Conservation (phyloP, 2,888 invertebrate genomes). For the Drosophila recens region DNA sequence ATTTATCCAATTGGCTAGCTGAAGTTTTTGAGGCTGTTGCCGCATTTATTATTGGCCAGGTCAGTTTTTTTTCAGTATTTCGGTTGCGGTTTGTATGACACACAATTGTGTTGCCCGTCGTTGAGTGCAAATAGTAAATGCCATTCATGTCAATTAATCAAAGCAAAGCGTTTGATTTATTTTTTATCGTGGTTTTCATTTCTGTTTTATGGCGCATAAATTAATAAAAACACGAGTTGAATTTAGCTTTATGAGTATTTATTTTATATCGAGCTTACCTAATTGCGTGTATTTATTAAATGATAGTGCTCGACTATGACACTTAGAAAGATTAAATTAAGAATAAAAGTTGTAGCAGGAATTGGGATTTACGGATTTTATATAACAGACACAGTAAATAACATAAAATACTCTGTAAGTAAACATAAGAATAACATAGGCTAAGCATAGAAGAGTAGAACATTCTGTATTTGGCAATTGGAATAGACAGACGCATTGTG, state of each 20-base stretch:
- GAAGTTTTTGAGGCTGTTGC: neutral
- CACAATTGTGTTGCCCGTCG: constrained; percentile 27
- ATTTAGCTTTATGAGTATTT: neutral
- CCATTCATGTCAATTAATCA: constrained; percentile 48
- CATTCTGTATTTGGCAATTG: no score
- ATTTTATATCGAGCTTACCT: neutral
- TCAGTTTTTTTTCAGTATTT: constrained; percentile 36
- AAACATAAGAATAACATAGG: no score
- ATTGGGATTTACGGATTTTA: no score
- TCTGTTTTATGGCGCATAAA: constrained; percentile 15
- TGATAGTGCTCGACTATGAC: neutral
- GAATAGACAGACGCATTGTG: no score
- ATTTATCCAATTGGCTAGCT: constrained; percentile 20
- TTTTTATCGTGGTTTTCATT: constrained; percentile 22
- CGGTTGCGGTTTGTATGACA: constrained; percentile 24
- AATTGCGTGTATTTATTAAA: neutral
- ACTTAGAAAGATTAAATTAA: no score
- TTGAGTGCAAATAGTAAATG: constrained; percentile 27
- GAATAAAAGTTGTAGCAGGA: no score
- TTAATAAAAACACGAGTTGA: neutral
- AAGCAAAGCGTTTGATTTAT: constrained; percentile 28
- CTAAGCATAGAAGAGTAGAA: no score
- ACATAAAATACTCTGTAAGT: no score
- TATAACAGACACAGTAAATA: no score
- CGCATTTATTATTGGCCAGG: constrained; percentile 35